Base-by-base conservation (phyloP, 2,113 vertebrate genomes). In the Engystomops pustulosus region DNA sequence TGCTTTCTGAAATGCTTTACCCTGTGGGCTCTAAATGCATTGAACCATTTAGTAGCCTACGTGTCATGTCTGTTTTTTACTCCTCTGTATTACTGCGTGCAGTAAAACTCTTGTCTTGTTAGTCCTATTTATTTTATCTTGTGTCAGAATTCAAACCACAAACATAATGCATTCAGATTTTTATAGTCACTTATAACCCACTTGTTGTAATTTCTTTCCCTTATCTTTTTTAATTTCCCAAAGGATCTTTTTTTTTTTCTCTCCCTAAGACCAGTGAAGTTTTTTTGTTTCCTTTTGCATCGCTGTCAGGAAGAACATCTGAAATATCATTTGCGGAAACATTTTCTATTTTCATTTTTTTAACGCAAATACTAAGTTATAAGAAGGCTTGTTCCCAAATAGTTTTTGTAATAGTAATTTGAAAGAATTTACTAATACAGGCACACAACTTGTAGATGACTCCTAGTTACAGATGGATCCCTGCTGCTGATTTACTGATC, bases 31-130 rank as follows among this genome's bases (percentile, higher is more conserved):
- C 51, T 53, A 72, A 41, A 45, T 49, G 81, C 55, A 53, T 32
- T 77, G 81, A 84, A 51, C 71, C 82, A 69, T 84, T 77, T 77
- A 77, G 72, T 84, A 67, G 45, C 55, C 82, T 78, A 41, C 45
- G 60, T 84, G 72, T 41, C 68, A 71, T 72, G 47, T 78, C 82
- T 76, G 53, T 47, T 51, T 76, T 15, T 76, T 53, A 38, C 76
- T 38, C 53, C 25, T 49, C 20, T n/a, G 38, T 76, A 47, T 83
- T 34, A 45, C 10, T 36, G 41, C 41, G 23, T 18, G 32, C 62
- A 49, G 51, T 49, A 62, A 83, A 58, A 47, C n/a, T 27, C 74
- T 1, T 44, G 20, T 55, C 36, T 58, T 72, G 34, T 80, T 38
- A 62, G 44, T 51, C 25, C 20, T 36, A 41, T n/a, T 65, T 53